These are phyloP conservation scores for Coptodon rendalli DNA, from an alignment of 2,113 vertebrate genomes.

Conservation along the genomic window DNA sequence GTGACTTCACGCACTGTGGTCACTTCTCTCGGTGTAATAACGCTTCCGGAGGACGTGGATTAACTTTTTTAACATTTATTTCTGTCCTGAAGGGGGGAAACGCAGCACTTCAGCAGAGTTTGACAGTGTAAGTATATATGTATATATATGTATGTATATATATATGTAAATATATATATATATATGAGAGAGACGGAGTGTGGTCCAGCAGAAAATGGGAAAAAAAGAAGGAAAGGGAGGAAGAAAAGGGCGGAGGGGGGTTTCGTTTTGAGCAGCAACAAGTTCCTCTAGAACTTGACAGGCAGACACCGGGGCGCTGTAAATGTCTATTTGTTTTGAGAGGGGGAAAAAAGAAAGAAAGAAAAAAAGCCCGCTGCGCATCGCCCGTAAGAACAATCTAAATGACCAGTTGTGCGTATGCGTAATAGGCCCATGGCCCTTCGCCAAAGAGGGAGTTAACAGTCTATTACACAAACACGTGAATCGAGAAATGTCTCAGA, in stretches of 20 bases:
- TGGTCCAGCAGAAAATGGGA: neutral
- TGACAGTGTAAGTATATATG: conserved; percentile 64
- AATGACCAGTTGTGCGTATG: conserved; percentile 36
- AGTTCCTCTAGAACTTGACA: conserved; percentile 78
- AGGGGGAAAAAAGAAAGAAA: neutral
- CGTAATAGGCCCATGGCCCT: conserved; percentile 49
- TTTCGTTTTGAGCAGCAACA: conserved; percentile 80
- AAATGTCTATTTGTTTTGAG: conserved; percentile 54
- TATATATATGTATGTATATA: neutral
- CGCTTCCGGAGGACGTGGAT: conserved; percentile 53
- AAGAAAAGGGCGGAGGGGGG: neutral
- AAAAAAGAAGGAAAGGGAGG: neutral
- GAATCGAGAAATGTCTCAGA: conserved; percentile 30
- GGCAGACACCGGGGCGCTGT: conserved; percentile 56
- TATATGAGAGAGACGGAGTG: conserved; percentile 16
- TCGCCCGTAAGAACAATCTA: conserved; percentile 17
- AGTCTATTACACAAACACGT: conserved; percentile 27
- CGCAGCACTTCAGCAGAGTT: conserved; percentile 47
- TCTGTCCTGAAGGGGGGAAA: neutral
- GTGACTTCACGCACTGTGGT: conserved; percentile 15
- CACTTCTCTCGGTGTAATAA: neutral
- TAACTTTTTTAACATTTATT: conserved; percentile 39
- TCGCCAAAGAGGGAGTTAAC: conserved; percentile 35
- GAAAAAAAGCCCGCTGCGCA: conserved; percentile 55
- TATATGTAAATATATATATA: conserved; percentile 30